Percentiles rank a stretch among this genome's conserved stretches.
phyloP scores from a whole-genome alignment of 2,888 invertebrate genomes.

The Prenolepis imparis region DNA sequence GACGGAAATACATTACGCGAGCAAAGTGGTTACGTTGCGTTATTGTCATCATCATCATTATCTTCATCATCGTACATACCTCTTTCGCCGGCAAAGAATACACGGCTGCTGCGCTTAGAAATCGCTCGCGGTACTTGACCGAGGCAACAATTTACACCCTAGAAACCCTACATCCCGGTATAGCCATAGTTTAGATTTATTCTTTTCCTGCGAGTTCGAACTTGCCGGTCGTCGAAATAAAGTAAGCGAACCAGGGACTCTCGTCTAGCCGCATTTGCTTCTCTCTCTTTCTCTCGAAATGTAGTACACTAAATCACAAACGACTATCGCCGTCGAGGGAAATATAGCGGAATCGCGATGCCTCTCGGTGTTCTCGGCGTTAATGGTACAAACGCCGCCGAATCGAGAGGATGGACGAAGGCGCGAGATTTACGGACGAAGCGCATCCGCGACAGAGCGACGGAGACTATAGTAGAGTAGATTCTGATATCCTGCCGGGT shows the following conservation, averaged over 20 bases:
- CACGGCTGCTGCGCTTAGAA: constrained; percentile 40
- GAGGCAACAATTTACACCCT: constrained; percentile 36
- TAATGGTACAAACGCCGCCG: constrained; percentile 50
- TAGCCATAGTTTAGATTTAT: constrained; percentile 34
- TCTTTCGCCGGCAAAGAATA: constrained; percentile 20
- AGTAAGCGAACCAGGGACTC: constrained; percentile 34
- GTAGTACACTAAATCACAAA: constrained; percentile 46
- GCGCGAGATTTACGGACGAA: constrained; percentile 41
- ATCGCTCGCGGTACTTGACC: constrained; percentile 26
- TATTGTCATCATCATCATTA: constrained; percentile 48
- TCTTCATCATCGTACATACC: constrained; percentile 15
- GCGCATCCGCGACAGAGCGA: constrained; percentile 30
- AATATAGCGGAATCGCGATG: constrained; percentile 52
- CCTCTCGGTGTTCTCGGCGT: constrained; percentile 38
- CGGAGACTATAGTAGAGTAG: not conserved
- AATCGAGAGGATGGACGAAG: constrained; percentile 27
- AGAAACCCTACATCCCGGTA: constrained; percentile 34
- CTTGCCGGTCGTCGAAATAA: constrained; percentile 27
- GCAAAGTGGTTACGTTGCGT: constrained; percentile 34
- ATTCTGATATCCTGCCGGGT: constrained; percentile 16
- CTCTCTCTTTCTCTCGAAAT: constrained; percentile 25
- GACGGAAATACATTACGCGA: constrained; percentile 34
- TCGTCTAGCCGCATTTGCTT: constrained; percentile 24
- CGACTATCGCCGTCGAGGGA: constrained; percentile 51
- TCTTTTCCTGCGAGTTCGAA: constrained; percentile 34